These are phyloP conservation scores for Phenacoccus solenopsis DNA, from an alignment of 1,140 invertebrate species.

Conservation along the genomic window DNA sequence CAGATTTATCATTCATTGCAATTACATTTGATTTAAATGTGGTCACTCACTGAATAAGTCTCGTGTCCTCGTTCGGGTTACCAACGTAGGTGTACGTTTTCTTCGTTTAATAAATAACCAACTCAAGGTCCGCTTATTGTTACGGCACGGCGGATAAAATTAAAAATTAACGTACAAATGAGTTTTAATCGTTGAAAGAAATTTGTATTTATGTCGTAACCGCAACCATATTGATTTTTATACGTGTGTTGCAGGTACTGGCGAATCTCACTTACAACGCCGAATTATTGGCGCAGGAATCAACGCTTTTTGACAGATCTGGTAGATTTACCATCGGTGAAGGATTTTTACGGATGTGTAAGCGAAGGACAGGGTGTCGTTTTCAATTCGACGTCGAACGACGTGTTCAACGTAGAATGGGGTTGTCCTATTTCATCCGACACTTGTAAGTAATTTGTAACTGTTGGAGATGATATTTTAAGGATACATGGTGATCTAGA, in stretches of 20 bases:
- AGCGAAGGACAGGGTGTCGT: conserved; percentile 67
- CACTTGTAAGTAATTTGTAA: conserved; percentile 47
- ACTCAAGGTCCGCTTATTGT: background rate
- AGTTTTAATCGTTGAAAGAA: conserved; percentile 18
- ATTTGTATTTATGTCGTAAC: background rate
- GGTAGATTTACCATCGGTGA: conserved; percentile 59
- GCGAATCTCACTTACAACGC: conserved; percentile 65
- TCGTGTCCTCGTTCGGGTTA: background rate
- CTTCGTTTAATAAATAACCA: background rate
- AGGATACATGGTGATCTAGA: too few relatives aligned
- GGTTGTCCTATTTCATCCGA: conserved; percentile 58
- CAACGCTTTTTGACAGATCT: conserved; percentile 36
- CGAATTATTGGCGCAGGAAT: conserved; percentile 52
- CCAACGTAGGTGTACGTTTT: background rate
- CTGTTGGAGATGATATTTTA: too few relatives aligned
- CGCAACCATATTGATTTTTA: too few relatives aligned
- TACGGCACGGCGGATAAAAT: background rate
- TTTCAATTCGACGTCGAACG: conserved; percentile 48
- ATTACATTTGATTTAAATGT: too few relatives aligned
- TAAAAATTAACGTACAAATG: background rate
- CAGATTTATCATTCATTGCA: too few relatives aligned
- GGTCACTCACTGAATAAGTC: too few relatives aligned
- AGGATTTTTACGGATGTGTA: conserved; percentile 66
- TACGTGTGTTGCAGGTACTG: conserved; percentile 41
- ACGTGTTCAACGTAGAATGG: conserved; percentile 53